Evolutionary conservation across 2,113 vertebrate genomes (phyloP).

Genomic region (Emydura subglobosa): DNA sequence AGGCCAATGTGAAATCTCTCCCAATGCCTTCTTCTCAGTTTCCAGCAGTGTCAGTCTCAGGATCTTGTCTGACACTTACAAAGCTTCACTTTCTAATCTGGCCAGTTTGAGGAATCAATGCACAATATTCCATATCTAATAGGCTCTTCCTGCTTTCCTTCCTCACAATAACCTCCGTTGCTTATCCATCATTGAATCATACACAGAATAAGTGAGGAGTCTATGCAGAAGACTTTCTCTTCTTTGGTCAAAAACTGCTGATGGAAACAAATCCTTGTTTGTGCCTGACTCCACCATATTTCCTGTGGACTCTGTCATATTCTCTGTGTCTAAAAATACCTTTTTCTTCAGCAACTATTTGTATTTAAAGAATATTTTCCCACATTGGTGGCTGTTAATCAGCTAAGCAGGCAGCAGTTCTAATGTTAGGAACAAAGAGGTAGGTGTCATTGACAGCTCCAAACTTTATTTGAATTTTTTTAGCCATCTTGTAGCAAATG

Average conservation of each 20-base stretch:
- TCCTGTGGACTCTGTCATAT: not conserved
- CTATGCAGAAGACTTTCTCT: not conserved
- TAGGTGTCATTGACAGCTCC: conserved; percentile 22
- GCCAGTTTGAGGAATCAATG: not conserved
- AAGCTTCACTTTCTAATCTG: not conserved
- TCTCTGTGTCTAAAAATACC: conserved; percentile 40
- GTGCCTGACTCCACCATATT: not conserved
- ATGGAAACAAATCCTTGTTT: conserved; percentile 24
- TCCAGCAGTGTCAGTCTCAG: not conserved
- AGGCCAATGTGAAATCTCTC: not conserved
- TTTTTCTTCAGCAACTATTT: not conserved
- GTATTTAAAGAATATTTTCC: conserved; percentile 54
- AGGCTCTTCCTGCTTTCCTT: not conserved
- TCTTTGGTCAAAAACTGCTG: conserved; percentile 44
- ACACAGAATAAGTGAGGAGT: not conserved
- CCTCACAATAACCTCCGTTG: not conserved
- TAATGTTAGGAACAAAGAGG: conserved; percentile 53
- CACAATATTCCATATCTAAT: rapidly evolving
- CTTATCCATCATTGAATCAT: not conserved
- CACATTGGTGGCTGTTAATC: conserved; percentile 41
- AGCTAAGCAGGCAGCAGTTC: conserved; percentile 35
- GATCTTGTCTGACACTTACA: not conserved
- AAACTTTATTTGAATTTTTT: conserved; percentile 39
- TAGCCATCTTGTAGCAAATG: conserved; percentile 19
- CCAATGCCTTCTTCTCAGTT: not conserved